A percentile compares a stretch with the other conserved stretches of the same genome.
Evolutionary conservation across 2,888 invertebrate species (phyloP).

Genomic region (Heliconius erato): DNA sequence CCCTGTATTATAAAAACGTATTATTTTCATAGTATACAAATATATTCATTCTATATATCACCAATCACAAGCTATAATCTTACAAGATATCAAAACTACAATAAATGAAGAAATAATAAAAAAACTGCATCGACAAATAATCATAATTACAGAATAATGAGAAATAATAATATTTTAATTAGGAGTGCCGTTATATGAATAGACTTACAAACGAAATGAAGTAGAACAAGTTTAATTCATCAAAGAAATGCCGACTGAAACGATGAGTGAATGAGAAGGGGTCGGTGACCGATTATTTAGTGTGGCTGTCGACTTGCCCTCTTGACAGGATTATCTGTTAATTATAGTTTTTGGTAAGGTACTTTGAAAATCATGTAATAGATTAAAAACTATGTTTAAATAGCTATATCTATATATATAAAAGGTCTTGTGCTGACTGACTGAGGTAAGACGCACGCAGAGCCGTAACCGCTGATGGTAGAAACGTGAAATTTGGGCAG

Average conservation of each 20-base stretch:
- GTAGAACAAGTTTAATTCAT: constrained; percentile 35
- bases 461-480: no score
- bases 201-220: neutral
- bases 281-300: constrained; percentile 38
- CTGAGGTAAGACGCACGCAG: no score
- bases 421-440: no score
- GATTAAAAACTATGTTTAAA: neutral
- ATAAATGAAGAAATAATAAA: neutral
- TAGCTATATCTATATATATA: neutral
- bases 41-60: no score
- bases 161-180: constrained; percentile 13
- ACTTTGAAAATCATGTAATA: neutral
- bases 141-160: neutral
- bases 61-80: no score
- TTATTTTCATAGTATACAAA: no score
- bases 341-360: neutral
- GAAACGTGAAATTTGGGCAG: no score
- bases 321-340: neutral
- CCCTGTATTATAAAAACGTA: no score
- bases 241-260: constrained; percentile 39
- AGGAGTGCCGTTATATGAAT: constrained; percentile 15
- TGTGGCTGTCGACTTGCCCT: neutral
- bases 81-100: no score
- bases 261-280: constrained; percentile 24
- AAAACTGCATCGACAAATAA: neutral